Percentiles rank a stretch among this genome's conserved stretches.
phyloP scores from a whole-genome alignment of 2,888 invertebrate species.

The Andrena hattorfiana region DNA sequence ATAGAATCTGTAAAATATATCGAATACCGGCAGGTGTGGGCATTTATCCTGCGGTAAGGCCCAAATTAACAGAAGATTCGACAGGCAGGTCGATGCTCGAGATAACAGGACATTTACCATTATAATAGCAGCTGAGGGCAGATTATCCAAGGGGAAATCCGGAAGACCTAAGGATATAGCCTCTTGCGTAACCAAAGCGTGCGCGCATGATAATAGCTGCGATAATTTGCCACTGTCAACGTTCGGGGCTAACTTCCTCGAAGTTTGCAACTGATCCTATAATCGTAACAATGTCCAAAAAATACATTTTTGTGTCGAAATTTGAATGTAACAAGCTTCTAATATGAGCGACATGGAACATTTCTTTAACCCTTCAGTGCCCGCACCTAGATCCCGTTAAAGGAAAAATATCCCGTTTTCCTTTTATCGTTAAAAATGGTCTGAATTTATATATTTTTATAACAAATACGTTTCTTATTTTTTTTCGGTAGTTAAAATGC shows the following conservation, averaged over 20 bases:
- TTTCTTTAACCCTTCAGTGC: too few relatives aligned
- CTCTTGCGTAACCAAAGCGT: constrained; percentile 92
- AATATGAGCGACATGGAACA: too few relatives aligned
- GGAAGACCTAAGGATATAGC: constrained; percentile 91
- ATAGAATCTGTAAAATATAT: constrained; percentile 92
- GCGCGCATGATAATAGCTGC: constrained; percentile 88
- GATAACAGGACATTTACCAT: constrained; percentile 86
- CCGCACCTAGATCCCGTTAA: too few relatives aligned
- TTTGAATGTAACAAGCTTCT: neutral
- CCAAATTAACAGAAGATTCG: constrained; percentile 42
- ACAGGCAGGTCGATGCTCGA: neutral
- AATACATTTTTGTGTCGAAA: neutral
- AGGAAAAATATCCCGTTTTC: too few relatives aligned
- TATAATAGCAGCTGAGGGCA: constrained; percentile 89
- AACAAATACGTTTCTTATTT: too few relatives aligned
- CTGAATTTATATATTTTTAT: too few relatives aligned
- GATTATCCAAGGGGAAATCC: constrained; percentile 95
- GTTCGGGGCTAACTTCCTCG: constrained; percentile 86
- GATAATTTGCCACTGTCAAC: constrained; percentile 86
- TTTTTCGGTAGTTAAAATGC: too few relatives aligned
- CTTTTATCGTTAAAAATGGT: too few relatives aligned
- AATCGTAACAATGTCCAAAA: constrained; percentile 56
- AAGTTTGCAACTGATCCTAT: constrained; percentile 87
- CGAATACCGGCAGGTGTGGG: constrained; percentile 88
- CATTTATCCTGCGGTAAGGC: constrained; percentile 88